phyloP scores from a whole-genome alignment of 1,140 invertebrate species.

The Diachasma alloeum region DNA sequence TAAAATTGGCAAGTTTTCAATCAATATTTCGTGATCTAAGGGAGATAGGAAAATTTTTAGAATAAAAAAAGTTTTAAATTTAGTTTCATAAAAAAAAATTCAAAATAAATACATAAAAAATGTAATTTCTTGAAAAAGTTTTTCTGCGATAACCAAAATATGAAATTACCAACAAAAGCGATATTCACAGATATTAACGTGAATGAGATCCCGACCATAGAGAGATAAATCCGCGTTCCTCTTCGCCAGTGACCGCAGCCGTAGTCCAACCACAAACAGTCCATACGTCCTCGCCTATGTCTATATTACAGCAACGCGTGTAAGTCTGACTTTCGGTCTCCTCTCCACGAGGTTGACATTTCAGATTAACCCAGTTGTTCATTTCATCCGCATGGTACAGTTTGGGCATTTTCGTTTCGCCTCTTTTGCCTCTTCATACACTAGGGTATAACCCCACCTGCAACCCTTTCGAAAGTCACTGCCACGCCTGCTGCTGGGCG shows the following conservation, averaged over 20 bases:
- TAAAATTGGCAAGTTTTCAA: no score
- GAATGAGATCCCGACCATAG: no score
- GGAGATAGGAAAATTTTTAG: no score
- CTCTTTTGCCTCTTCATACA: not conserved
- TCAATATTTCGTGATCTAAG: no score
- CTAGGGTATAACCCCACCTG: not conserved
- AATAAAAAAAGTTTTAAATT: no score
- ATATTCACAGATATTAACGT: no score
- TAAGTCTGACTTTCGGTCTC: not conserved
- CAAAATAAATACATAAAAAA: no score
- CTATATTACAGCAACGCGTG: not conserved
- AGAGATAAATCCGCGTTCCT: not conserved
- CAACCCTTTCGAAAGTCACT: constrained; percentile 8
- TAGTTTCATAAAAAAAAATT: no score
- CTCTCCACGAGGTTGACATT: constrained; percentile 47
- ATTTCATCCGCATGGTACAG: constrained; percentile 40
- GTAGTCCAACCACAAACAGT: not conserved
- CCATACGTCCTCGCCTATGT: not conserved
- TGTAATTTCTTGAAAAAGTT: no score
- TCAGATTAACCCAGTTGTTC: constrained; percentile 58
- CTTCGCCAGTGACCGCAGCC: no score
- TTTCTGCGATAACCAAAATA: no score
- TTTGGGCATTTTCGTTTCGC: not conserved
- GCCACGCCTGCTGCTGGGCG: constrained; percentile 7
- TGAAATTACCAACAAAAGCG: no score